These are phyloP conservation scores for Carassius gibelio DNA, from an alignment of 2,113 vertebrate species.

Conservation along the genomic window DNA sequence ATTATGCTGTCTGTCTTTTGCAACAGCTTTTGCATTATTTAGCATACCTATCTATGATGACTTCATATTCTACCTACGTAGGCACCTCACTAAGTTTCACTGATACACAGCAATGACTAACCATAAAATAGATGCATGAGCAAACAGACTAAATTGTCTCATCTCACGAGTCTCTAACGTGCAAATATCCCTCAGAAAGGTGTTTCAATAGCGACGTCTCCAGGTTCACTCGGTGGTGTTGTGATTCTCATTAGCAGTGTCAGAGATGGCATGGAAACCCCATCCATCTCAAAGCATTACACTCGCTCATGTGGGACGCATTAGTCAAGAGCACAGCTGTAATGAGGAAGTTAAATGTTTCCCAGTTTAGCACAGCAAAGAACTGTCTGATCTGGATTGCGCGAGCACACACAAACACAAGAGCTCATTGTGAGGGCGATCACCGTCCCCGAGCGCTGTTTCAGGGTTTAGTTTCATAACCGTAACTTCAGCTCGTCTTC, in stretches of 20 bases:
- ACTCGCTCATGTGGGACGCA: slow-evolving; percentile 45
- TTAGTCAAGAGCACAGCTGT: slow-evolving; percentile 33
- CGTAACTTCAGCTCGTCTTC: background rate
- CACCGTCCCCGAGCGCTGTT: slow-evolving; percentile 9
- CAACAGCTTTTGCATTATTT: background rate
- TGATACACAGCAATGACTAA: background rate
- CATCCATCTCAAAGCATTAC: slow-evolving; percentile 31
- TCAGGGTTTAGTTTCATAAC: slow-evolving; percentile 38
- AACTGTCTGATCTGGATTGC: slow-evolving; percentile 41
- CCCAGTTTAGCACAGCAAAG: slow-evolving; percentile 42
- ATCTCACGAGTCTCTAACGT: background rate
- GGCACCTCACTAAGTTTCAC: background rate
- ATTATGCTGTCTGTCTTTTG: background rate
- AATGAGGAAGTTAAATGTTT: slow-evolving; percentile 38
- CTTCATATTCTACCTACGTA: background rate
- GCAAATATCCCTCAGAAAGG: background rate
- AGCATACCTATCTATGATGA: background rate
- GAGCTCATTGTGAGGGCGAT: slow-evolving; percentile 30
- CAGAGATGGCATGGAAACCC: slow-evolving; percentile 22
- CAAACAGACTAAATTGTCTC: background rate
- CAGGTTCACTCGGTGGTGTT: slow-evolving; percentile 15
- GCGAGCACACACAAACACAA: slow-evolving; percentile 7
- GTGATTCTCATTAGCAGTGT: slow-evolving; percentile 27
- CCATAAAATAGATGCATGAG: background rate
- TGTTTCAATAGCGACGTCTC: background rate